Evolutionary conservation across 2,888 invertebrate genomes (phyloP), one percentile per base, ranked within the genome.

Genomic region (Zhuqinia jingwanae): DNA sequence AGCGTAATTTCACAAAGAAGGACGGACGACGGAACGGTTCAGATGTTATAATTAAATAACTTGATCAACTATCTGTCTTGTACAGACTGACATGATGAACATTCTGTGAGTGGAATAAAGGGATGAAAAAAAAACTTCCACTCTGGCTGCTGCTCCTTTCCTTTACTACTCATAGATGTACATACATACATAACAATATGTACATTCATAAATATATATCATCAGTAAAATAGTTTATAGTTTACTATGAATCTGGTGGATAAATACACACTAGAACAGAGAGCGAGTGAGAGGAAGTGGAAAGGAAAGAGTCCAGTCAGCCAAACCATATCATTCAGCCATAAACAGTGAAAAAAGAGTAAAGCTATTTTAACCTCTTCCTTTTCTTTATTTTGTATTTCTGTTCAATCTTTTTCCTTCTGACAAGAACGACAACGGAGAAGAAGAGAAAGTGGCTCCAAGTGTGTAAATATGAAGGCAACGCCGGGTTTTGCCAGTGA

Each of bases 11-110:
- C 53, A 36, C 60, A 20, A 53, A 65, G 73, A 50, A 75, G 73
- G 76, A 53, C 63, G 53, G 45, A 75, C 53, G 45, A 75, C 53
- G 75, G 60, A 79, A 81, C 36, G 70, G 81, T 86, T 87, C 75
- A 78, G 87, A 83, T 87, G 87, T 83, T 87, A 79, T 87, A 87
- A 87, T 87, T 87, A 87, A 87, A 87, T 87, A 87, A 87, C 83
- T 87, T 87, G 82, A 87, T 87, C 87, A 87, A 79, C 87, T 78
- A 83, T 87, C 83, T 87, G 87, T 87, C 83, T 87, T 87, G 83
- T 65, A 82, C 82, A 78, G 83, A 78, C 87, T 78, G 87, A 79
- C 87, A 78, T 87, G 87, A 87, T 82, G 87, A 82, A 83, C 78
- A 87, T 77, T 82, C 75, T 83, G 56, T 65, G 87, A 83, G 83